Conservation (phyloP, 2,888 invertebrate genomes). For the Plebejus anna region DNA sequence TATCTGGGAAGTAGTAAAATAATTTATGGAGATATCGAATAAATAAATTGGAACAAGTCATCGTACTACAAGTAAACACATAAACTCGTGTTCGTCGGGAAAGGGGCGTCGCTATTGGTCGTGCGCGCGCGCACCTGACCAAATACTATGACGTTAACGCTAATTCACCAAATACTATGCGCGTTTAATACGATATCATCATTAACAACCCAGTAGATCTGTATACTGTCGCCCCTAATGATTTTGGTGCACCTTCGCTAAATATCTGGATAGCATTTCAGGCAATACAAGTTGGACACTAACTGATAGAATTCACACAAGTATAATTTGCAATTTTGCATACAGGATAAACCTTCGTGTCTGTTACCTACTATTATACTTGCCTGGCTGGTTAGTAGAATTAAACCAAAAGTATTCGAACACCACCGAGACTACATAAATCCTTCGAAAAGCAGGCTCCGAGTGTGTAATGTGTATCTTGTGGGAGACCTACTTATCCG, state of each 20-base stretch:
- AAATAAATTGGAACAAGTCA: slow-evolving; percentile 1
- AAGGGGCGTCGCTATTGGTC: slow-evolving; percentile 32
- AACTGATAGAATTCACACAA: neutral
- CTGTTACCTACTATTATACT: neutral
- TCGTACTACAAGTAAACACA: slow-evolving; percentile 29
- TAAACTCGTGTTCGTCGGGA: slow-evolving; percentile 32
- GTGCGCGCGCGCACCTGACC: slow-evolving; percentile 38
- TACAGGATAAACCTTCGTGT: neutral
- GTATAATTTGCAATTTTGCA: no score
- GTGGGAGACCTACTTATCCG: neutral
- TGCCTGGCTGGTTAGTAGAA: neutral
- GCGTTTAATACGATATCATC: neutral
- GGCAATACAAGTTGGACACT: neutral
- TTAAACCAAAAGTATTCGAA: no score
- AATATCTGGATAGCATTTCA: neutral
- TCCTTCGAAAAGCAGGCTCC: neutral
- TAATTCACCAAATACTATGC: slow-evolving; percentile 33
- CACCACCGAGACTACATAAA: neutral
- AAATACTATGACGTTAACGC: slow-evolving; percentile 37
- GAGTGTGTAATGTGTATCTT: neutral
- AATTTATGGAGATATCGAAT: neutral
- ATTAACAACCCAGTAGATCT: neutral
- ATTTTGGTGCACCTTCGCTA: neutral
- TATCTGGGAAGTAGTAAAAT: neutral
- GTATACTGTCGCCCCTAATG: neutral